Evolutionary conservation across 2,113 vertebrate species (phyloP), one percentile per base, ranked within the genome.

Genomic region (Gymnorhina tibicen): DNA sequence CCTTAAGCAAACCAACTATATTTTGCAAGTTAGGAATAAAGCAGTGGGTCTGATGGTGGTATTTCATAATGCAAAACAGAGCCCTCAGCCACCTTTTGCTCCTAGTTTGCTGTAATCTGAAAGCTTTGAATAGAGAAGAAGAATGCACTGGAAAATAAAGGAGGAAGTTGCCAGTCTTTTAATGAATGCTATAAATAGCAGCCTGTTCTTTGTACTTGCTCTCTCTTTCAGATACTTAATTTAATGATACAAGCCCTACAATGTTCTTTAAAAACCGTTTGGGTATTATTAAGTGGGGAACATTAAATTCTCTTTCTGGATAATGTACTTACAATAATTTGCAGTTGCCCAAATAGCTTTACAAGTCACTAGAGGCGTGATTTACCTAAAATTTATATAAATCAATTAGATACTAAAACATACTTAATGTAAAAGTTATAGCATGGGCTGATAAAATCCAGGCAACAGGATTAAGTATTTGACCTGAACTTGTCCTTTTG

Each of bases 221-320:
- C 16, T 73, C 16, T 85, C 67, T 96, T 88, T 91, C 60, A 86
- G 32, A 56, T 41, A 49, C 50, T 72, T 47, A 78, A 70, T 86
- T 89, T 58, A 52, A 28, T 53, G 46, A 86, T 82, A 76, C 28
- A 64, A 82, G 18, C 27, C 70, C 37, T 87, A 68, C 62, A 69
- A 32, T 44, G 55, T 92, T 96, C 82, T 92, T 91, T 86, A 90
- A 95, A 94, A 96, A 92, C 27, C 79, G 60, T 86, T 93, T 96
- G 87, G 73, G 87, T 78, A 88, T 93, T 96, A 92, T 93, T 92
- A 96, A 86, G 74, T 56, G 60, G 42, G 46, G 68, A 92, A 78
- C 91, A 84, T 90, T 68, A 66, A 91, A 94, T 91, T 86, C 35
- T 79, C 66, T 93, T 85, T 70, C 68, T 81, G 28, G 72, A 19